Evolutionary conservation across 2,888 invertebrate genomes (phyloP), one percentile per base, ranked within the genome.

Genomic region (Troglohyphantes excavatus): DNA sequence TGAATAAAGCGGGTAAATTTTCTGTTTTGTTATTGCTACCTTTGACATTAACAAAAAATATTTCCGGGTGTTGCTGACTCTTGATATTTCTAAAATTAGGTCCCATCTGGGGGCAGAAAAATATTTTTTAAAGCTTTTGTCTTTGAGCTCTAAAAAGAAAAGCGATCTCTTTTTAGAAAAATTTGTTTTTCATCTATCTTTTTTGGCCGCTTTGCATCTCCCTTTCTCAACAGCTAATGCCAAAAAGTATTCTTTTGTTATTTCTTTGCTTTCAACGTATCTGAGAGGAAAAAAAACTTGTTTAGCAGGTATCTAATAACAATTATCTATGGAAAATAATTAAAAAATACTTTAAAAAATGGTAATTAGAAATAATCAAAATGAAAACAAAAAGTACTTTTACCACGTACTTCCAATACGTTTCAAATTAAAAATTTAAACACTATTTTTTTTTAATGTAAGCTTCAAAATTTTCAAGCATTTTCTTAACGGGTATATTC

Each of bases 101-200:
- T 29, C 33, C 68, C 59, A 72, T 70, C 72, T 61, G 53, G 29
- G 81, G 23, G 29, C 67, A 53, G 46, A 21, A 29, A n/a, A 46
- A 70, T 70, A 70, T 82, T 70, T 82, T 81, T 82, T 70, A 82
- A 81, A 82, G 82, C 82, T 82, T 53, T 82, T 82, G 82, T 82
- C 82, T 82, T 82, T 82, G 61, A 46, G 23, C 70, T 82, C 59
- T 19, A 33, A 81, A 68, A 81, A 76, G 76, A 76, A 76, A 82
- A 82, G 59, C 27, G 70, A 72, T 68, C 82, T 82, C 82, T 82
- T 82, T 82, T 82, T 82, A 39, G n/a, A 39, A 61, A 43, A 59
- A 72, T 79, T 72, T 82, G 59, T 59, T 39, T 81, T 68, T 68
- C 39, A 61, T 39, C 33, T 13, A 39, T n/a, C 70, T 82, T 61